Percentiles rank a stretch among this genome's conserved stretches.
These are phyloP conservation scores for Geopemphigus sp. DNA, from an alignment of 1,140 invertebrate genomes.

Conservation along the genomic window DNA sequence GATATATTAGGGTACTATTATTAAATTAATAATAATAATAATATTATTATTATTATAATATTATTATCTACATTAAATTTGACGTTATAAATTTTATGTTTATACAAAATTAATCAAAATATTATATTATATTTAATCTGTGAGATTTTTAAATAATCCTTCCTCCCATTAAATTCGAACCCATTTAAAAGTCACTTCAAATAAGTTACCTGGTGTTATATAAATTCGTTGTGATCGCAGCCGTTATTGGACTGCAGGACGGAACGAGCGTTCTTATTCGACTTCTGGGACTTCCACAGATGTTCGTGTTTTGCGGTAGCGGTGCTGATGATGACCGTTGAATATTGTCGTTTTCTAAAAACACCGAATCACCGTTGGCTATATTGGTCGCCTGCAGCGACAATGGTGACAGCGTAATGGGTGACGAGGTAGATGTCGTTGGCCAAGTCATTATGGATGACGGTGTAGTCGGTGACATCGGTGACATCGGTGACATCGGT, in stretches of 20 bases:
- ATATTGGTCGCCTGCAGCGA: background rate
- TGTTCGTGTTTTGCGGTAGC: background rate
- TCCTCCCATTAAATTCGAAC: too few relatives aligned
- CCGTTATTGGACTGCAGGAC: background rate
- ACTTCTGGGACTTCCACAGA: background rate
- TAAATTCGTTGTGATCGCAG: background rate
- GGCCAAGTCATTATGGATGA: background rate
- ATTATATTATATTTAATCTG: too few relatives aligned
- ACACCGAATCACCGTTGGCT: background rate
- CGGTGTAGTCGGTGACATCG: background rate
- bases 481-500: background rate
- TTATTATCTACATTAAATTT: too few relatives aligned
- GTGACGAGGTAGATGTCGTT: background rate
- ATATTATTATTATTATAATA: too few relatives aligned
- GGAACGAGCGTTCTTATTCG: conserved; percentile 6
- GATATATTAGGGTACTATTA: too few relatives aligned
- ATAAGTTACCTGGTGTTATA: background rate
- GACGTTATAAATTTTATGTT: too few relatives aligned
- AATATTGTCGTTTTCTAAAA: background rate
- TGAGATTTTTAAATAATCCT: too few relatives aligned
- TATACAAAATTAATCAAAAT: too few relatives aligned
- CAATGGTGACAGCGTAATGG: background rate
- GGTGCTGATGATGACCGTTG: background rate
- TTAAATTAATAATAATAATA: too few relatives aligned
- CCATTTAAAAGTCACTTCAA: too few relatives aligned